Base-by-base conservation (phyloP, 2,888 invertebrate genomes). In the Pollenia amentaria region DNA sequence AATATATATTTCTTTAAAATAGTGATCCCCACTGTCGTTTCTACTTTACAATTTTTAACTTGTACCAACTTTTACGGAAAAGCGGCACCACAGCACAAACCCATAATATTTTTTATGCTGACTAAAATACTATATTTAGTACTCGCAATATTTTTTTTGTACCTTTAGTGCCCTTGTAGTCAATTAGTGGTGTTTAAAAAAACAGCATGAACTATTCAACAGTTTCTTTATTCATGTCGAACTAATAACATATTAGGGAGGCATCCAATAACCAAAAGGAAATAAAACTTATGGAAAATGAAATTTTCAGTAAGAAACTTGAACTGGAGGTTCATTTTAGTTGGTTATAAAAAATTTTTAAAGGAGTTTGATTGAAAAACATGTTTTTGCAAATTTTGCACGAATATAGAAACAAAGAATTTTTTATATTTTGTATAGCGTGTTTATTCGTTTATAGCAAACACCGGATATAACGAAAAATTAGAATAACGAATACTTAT, bases 81-180 rank as follows among this genome's bases (percentile, higher is more conserved):
- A 29, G 29, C 29, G 14, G 29, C n/a, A 38, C 1, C 57, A n/a
- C n/a, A 67, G 10, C 10, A 18, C 14, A 65, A 29, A 29, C 29
- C 29, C 29, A 29, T 29, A 29, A 29, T 29, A 29, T 29, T 12
- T 65, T 65, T 2, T 57, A 29, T 64, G 11, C 46, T 64, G 21
- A 14, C 21, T 44, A 64, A 8, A 46, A 51, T 1, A 51, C 3
- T 57, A 46, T 29, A 29, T 29, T 29, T 29, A 6, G 29, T 29
- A 29, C 29, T 29, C 14, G 12, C 40, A 40, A 2, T 38, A 4
- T 12, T 4, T 55, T 42, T 42, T 53, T 72, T 70, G 70, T 80
- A 21, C 69, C 72, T 80, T 64, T 75, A 72, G n/a, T 77, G 88
- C 88, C 84, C 87, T 87, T 87, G 86, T 70, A 21, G 69, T 77